Evolutionary conservation across 2,113 vertebrate genomes (phyloP), one percentile per base, ranked within the genome.

Genomic region (Dermatemys mawii): DNA sequence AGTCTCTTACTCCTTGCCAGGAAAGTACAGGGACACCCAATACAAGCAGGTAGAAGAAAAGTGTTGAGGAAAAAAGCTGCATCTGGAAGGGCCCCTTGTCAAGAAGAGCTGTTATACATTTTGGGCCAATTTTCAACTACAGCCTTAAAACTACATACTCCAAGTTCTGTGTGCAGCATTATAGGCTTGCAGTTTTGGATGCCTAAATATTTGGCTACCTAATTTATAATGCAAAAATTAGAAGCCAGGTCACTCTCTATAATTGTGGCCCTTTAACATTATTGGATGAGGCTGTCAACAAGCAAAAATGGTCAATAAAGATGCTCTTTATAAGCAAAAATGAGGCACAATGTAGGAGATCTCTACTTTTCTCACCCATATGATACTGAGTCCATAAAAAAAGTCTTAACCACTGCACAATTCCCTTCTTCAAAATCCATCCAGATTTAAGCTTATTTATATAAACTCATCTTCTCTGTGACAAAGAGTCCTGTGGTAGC

Each of bases 171-270:
- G 84, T 51, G 63, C 21, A 70, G 22, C 35, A 3, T 44, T 35
- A 79, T 91, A 83, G 60, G 92, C 2, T 44, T 90, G 91, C 84
- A 83, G n/a, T 26, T 84, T 94, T 92, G 78, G 57, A 54, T 70
- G 44, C n/a, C 81, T 78, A 53, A 73, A 73, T 38, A 70, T 73
- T 73, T 80, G 90, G 57, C 27, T 92, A 84, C 57, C 92, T 92
- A 54, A 94, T 81, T 46, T 48, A 86, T 92, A 67, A 70, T 95
- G 88, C 78, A 87, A 95, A 84, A 95, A 95, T 78, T 75, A 88
- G 87, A 93, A 79, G 78, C 79, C 91, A 38, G 82, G 79, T 67
- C 78, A 91, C 94, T 8, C 78, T 95, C 90, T 84, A n/a, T 92
- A 82, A 88, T 70, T 57, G 16, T 84, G 57, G 75, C 29, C 73